These are phyloP conservation scores for Rhinoptilus africanus DNA, from an alignment of 2,113 vertebrate genomes.

Conservation along the genomic window DNA sequence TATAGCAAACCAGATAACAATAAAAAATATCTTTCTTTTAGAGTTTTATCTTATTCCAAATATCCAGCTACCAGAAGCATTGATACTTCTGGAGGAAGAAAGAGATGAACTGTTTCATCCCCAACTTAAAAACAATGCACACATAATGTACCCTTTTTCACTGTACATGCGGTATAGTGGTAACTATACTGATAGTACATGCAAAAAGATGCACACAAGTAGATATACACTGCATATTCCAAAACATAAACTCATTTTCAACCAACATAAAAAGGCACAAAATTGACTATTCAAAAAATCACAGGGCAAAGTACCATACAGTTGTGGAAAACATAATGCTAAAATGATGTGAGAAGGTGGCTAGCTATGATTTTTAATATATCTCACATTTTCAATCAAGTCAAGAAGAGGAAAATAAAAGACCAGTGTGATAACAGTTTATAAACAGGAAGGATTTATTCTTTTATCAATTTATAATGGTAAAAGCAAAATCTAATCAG, in stretches of 20 bases:
- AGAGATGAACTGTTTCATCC: not conserved
- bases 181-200: not conserved
- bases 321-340: not conserved
- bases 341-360: not conserved
- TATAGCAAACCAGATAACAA: not conserved
- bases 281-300: not conserved
- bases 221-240: not conserved
- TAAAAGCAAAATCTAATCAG: slow-evolving; percentile 66
- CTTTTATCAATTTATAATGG: slow-evolving; percentile 34
- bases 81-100: not conserved
- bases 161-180: not conserved
- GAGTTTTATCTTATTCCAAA: not conserved
- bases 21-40: not conserved
- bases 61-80: not conserved
- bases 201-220: not conserved
- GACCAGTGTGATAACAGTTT: not conserved
- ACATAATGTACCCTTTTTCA: not conserved
- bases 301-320: not conserved
- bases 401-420: slow-evolving; percentile 12
- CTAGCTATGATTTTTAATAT: not conserved
- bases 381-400: not conserved
- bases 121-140: not conserved
- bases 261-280: not conserved
- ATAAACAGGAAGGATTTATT: slow-evolving; percentile 39
- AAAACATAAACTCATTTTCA: slow-evolving; percentile 1